These are phyloP conservation scores for Aporophyla nigra DNA, from an alignment of 2,888 invertebrate species.

Conservation along the genomic window DNA sequence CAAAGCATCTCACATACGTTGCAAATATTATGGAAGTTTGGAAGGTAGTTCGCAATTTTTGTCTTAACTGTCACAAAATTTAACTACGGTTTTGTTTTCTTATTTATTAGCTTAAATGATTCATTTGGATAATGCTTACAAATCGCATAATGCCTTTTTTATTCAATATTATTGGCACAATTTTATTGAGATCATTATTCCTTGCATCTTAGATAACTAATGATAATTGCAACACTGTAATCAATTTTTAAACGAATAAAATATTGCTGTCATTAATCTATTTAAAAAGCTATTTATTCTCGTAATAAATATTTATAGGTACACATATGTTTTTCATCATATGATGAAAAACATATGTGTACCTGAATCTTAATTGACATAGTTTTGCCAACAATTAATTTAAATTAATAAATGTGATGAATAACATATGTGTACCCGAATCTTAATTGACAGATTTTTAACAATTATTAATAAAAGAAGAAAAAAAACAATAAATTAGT, in stretches of 20 bases:
- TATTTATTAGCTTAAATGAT: not conserved
- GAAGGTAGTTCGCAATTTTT: conserved; percentile 11
- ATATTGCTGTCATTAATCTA: not conserved
- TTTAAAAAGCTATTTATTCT: not conserved
- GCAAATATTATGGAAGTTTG: conserved; percentile 8
- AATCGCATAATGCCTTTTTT: not conserved
- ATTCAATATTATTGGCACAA: not conserved
- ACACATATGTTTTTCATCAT: too few relatives aligned
- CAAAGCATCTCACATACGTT: not conserved
- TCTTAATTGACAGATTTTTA: not conserved
- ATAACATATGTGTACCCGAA: not conserved
- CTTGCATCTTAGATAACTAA: not conserved
- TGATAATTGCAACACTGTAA: not conserved
- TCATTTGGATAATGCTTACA: not conserved
- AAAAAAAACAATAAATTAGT: too few relatives aligned
- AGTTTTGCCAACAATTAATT: not conserved
- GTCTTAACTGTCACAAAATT: conserved; percentile 10
- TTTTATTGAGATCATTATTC: not conserved
- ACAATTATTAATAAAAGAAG: not conserved
- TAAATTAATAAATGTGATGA: not conserved
- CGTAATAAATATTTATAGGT: not conserved
- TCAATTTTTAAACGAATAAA: not conserved
- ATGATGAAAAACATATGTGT: not conserved
- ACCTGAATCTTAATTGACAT: not conserved
- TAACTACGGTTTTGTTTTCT: conserved; percentile 7